Conservation (phyloP, 2,113 vertebrate genomes). For the Monarcha castaneiventris region DNA sequence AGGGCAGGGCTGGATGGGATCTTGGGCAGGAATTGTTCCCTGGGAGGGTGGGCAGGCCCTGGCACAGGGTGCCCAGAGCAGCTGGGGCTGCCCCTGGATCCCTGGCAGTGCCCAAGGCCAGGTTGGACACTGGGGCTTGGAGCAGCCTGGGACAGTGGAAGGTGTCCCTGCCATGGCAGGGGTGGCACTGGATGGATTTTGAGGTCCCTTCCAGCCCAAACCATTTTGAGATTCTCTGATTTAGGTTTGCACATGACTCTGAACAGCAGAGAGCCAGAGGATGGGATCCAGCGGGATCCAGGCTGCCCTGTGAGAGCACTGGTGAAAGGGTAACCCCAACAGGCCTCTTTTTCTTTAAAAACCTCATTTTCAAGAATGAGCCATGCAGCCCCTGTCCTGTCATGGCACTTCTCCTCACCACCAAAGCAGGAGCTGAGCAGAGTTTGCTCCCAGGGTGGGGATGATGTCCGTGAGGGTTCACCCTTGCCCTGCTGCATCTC, state of each 20-base stretch:
- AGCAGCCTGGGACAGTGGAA: not conserved
- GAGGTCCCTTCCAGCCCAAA: not conserved
- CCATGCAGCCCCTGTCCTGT: not conserved
- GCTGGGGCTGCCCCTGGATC: not conserved
- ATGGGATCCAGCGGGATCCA: not conserved
- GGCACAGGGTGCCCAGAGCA: not conserved
- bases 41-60: fast-evolving
- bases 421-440: not conserved
- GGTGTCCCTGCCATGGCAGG: not conserved
- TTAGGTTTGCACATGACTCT: not conserved
- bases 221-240: not conserved
- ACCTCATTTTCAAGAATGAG: not conserved
- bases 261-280: not conserved
- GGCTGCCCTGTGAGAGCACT: not conserved
- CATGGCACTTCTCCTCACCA: not conserved
- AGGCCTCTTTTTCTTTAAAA: not conserved
- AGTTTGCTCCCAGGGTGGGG: not conserved
- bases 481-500: not conserved
- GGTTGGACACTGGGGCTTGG: not conserved
- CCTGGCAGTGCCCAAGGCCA: not conserved
- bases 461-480: not conserved
- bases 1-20: not conserved
- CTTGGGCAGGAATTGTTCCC: fast-evolving
- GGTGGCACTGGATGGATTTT: fast-evolving
- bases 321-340: not conserved